phyloP scores from a whole-genome alignment of 2,888 invertebrate genomes.

The Cerceris ruficornis region DNA sequence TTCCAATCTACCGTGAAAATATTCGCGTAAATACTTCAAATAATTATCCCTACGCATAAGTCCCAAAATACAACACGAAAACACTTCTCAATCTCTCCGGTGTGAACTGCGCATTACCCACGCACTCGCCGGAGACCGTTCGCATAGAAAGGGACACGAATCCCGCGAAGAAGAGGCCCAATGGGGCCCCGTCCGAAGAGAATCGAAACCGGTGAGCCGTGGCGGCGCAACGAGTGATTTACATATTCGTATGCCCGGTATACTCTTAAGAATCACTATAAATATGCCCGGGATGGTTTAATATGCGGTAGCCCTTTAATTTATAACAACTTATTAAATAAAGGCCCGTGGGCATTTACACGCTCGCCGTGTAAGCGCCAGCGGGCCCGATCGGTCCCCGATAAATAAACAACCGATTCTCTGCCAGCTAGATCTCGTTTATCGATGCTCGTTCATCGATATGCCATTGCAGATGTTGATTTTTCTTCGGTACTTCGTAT shows the following conservation, averaged over 20 bases:
- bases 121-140: too few relatives aligned
- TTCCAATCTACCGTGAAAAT: too few relatives aligned
- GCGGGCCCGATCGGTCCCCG: slow-evolving; percentile 54
- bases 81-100: too few relatives aligned
- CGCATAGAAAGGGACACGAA: too few relatives aligned
- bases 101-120: too few relatives aligned
- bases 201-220: slow-evolving; percentile 30
- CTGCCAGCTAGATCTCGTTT: slow-evolving; percentile 28
- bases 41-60: too few relatives aligned
- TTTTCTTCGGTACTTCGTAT: not conserved
- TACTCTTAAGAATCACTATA: slow-evolving; percentile 71
- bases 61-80: too few relatives aligned
- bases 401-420: slow-evolving; percentile 63
- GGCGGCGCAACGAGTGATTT: slow-evolving; percentile 65
- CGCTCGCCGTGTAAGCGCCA: slow-evolving; percentile 48
- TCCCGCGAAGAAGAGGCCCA: too few relatives aligned
- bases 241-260: slow-evolving; percentile 68
- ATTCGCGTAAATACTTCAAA: too few relatives aligned
- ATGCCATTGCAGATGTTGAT: not conserved
- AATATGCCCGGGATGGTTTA: slow-evolving; percentile 75
- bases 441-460: slow-evolving; percentile 36
- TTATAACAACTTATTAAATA: slow-evolving; percentile 78
- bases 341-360: slow-evolving; percentile 71
- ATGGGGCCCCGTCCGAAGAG: slow-evolving; percentile 14
- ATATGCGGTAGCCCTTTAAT: slow-evolving; percentile 77